Base-by-base conservation (phyloP, 2,888 invertebrate species). In the Noctua pronuba region DNA sequence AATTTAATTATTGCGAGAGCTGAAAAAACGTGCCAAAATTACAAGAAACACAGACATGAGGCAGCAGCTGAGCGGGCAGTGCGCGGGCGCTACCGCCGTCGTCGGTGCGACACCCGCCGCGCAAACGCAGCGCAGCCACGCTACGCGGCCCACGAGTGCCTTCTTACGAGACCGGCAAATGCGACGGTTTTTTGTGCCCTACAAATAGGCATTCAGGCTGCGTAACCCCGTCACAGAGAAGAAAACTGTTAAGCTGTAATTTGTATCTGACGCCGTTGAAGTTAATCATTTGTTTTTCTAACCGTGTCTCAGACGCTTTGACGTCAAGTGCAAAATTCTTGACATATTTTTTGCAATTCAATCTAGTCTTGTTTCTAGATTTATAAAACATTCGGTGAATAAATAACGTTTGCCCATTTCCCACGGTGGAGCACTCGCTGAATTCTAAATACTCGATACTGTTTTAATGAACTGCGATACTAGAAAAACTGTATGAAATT, bases 401-500 rank as follows among this genome's bases (percentile, higher is more conserved):
- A 75, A 67, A 75, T 67, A 71, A 64, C 49, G 38, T 66, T 78
- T 68, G 38, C 41, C 80, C 21, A 70, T 83, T 88, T 88, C 88
- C 79, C 88, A 88, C 87, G 84, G 65, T 82, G 62, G 65, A 69
- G 46, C 46, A 68, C 67, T 77, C 35, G 64, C 71, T 78, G 24
- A 71, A 82, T 79, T 74, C 66, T 78, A 70, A 81, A 77, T 72
- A 81, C 60, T 83, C 67, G 71, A 86, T 82, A 86, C 73, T 73
- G 72, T 77, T 84, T 84, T 77, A 88, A 87, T 85, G 82, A 80
- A 79, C 71, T 73, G 49, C 81, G 77, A 79, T 73, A 83, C 71
- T 67, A 89, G 73, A 89, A 89, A 87, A 88, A 84, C 85, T 85
- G 85, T 87, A 88, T 88, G 75, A 85, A 85, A 89, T 90, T 82